Conservation (phyloP, 2,888 invertebrate genomes). For the Brachypalpus laphriformis region DNA sequence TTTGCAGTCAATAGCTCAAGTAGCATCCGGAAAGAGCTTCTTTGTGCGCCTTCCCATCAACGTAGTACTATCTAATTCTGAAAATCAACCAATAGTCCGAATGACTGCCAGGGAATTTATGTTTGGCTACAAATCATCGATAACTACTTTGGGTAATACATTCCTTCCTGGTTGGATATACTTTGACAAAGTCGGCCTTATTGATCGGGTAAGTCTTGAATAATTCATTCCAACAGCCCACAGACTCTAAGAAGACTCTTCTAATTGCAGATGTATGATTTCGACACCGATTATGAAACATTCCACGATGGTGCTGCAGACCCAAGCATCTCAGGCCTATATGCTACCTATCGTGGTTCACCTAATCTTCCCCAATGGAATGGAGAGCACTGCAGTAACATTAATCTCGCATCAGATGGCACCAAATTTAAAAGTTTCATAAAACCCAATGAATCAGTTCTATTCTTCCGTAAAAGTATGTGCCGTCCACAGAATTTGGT, state of each 20-base stretch:
- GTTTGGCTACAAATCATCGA: slow-evolving; percentile 93
- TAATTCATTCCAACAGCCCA: not conserved
- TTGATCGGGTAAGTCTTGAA: slow-evolving; percentile 89
- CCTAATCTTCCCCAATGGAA: slow-evolving; percentile 90
- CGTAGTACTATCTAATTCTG: slow-evolving; percentile 87
- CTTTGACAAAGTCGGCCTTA: slow-evolving; percentile 93
- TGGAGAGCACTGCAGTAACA: slow-evolving; percentile 89
- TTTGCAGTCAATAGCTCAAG: slow-evolving; percentile 90
- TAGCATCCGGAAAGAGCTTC: slow-evolving; percentile 87
- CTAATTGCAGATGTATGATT: slow-evolving; percentile 90
- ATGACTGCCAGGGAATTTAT: slow-evolving; percentile 95
- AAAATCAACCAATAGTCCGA: slow-evolving; percentile 88
- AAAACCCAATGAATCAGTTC: slow-evolving; percentile 86
- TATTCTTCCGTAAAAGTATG: slow-evolving; percentile 92
- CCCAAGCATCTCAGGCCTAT: slow-evolving; percentile 86
- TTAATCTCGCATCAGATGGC: slow-evolving; percentile 91
- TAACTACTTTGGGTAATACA: slow-evolving; percentile 92
- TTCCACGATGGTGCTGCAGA: slow-evolving; percentile 89
- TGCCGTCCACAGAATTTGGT: slow-evolving; percentile 92
- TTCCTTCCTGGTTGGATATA: slow-evolving; percentile 93
- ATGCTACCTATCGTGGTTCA: slow-evolving; percentile 90
- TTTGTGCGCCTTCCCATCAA: slow-evolving; percentile 89
- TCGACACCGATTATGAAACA: slow-evolving; percentile 90
- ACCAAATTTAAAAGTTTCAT: slow-evolving; percentile 91
- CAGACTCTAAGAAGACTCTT: not conserved